Evolutionary conservation across 1,140 invertebrate genomes (phyloP).

Genomic region (Augochlora pura): DNA sequence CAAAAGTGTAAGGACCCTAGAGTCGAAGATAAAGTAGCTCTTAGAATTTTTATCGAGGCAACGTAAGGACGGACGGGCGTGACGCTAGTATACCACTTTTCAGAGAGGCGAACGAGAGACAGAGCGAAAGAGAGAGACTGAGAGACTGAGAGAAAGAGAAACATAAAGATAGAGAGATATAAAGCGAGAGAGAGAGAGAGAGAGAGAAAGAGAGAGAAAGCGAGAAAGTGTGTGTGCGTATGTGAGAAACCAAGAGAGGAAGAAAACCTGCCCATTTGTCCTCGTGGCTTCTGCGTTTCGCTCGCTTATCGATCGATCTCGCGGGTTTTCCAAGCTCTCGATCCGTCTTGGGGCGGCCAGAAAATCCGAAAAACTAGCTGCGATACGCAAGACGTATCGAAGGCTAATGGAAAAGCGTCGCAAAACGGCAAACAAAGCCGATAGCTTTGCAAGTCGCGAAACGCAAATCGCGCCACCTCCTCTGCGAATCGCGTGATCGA

Average conservation of each 20-base stretch:
- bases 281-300: conserved; percentile 26
- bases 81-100: conserved; percentile 47
- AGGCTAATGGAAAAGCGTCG: conserved; percentile 20
- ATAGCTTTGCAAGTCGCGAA: no score
- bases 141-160: neutral
- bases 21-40: conserved; percentile 59
- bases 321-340: conserved; percentile 15
- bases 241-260: neutral
- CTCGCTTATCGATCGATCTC: conserved; percentile 19
- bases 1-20: conserved; percentile 55
- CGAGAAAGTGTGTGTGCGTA: neutral
- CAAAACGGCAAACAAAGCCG: neutral
- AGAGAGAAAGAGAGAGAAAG: conserved; percentile 10
- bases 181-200: neutral
- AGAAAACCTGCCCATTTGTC: conserved; percentile 35
- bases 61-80: conserved; percentile 55
- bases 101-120: neutral
- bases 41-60: conserved; percentile 60
- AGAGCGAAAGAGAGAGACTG: neutral
- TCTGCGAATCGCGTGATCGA: conserved; percentile 21
- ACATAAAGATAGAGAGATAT: neutral
- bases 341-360: conserved; percentile 11
- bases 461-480: neutral
- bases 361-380: neutral
- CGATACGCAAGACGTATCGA: conserved; percentile 7